Percentiles rank a stretch among this genome's conserved stretches.
Evolutionary conservation across 2,888 invertebrate species (phyloP).

Genomic region (Sinotaia quadrata): DNA sequence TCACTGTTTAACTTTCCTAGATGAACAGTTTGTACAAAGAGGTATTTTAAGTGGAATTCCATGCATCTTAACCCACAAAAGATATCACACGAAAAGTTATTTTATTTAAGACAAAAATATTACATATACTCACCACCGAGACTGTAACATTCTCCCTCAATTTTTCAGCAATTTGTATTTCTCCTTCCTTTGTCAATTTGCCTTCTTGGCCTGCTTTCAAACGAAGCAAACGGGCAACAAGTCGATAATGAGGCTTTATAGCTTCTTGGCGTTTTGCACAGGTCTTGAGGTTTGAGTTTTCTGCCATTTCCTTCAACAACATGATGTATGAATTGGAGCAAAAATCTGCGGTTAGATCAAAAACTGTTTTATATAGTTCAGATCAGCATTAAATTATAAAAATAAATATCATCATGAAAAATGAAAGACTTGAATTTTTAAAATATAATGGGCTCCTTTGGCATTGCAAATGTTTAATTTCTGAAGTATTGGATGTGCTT

Average conservation of each 20-base stretch:
- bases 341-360: constrained; percentile 24
- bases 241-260: constrained; percentile 7
- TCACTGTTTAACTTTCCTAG: no score
- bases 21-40: no score
- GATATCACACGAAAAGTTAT: neutral
- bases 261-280: constrained; percentile 21
- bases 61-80: no score
- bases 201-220: neutral
- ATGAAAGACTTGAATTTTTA: no score
- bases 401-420: neutral
- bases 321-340: constrained; percentile 26
- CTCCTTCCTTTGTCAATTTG: neutral
- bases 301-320: neutral
- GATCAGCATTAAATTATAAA: no score
- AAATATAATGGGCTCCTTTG: no score
- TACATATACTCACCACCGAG: constrained; percentile 33
- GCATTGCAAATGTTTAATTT: no score
- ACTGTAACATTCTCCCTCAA: constrained; percentile 31
- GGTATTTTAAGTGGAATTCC: no score
- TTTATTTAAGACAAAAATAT: neutral
- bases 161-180: constrained; percentile 23
- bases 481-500: no score
- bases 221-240: constrained; percentile 19
- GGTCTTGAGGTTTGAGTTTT: neutral
- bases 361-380: neutral